Base-by-base conservation (phyloP, 2,113 vertebrate genomes). In the Ochotona princeps region DNA sequence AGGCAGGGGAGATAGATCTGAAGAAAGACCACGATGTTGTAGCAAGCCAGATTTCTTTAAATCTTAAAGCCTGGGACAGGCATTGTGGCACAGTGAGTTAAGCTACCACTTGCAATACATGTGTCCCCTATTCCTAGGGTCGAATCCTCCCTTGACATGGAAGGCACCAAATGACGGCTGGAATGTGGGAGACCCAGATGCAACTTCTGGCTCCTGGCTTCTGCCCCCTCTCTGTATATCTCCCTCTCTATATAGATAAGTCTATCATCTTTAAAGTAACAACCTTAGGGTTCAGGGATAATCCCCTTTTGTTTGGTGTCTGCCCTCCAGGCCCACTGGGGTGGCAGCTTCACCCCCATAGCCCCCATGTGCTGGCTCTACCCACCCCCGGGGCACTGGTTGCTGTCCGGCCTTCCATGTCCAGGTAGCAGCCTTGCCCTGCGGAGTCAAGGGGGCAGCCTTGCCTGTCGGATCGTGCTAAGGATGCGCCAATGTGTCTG, bases 31-130 rank as follows among this genome's bases (percentile, higher is more conserved):
- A 82, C 85, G 82, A 81, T 63, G 25, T 67, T 14, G 54, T 57
- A 85, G 51, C 74, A 93, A 85, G 23, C 65, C 51, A 74, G 81
- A 66, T 91, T 67, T 25, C 17, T 6, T 78, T 85, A 74, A 38
- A 81, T 89, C 66, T 25, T 88, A 23, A 54, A 57, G 13, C 54
- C 18, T 57, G 54, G 54, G 54, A 57, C 54, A 57, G 54, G 54
- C 54, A 57, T 18, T 57, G 38, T 44, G 13, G 54, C 54, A 20
- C 54, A 57, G 54, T 20, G 18, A 3, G 54, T 20, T 57, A 57
- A 57, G 54, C 54, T 57, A 18, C 54, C 54, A 20, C 17, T 18
- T 20, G 54, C 12, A 18, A 57, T 57, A 13, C 54, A 18, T 57
- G 54, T 18, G 18, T 18, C 54, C 54, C 54, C 12, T 20, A 57